These are phyloP conservation scores for Actinostola sp. DNA, from an alignment of 92 coral and sea anemone species.

Conservation along the genomic window DNA sequence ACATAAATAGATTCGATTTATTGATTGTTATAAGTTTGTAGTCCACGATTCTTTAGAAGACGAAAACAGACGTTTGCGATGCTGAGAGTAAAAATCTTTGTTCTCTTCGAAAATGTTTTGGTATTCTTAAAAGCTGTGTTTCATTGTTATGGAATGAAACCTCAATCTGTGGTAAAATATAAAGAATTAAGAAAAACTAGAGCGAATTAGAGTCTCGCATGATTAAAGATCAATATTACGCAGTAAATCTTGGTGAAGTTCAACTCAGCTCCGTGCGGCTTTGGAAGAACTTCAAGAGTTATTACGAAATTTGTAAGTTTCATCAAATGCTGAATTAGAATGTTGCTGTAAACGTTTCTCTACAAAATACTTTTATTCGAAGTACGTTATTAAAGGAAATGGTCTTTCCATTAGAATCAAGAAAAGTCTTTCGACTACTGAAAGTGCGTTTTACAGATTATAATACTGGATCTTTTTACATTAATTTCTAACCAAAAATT, in stretches of 20 bases:
- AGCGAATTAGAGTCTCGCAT: constrained; percentile 5
- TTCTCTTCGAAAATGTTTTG: constrained; percentile 3
- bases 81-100: neutral
- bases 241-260: neutral
- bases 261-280: too few species aligned
- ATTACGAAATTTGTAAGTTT: neutral
- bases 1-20: constrained; percentile 4
- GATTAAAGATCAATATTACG: neutral
- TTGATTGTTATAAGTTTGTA: constrained; percentile 7
- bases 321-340: neutral
- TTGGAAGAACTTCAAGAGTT: neutral
- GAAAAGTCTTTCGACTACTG: too few species aligned
- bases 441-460: too few species aligned
- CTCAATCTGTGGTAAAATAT: neutral
- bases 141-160: neutral
- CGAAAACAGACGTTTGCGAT: constrained; percentile 2
- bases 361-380: too few species aligned
- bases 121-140: neutral
- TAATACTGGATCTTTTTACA: too few species aligned
- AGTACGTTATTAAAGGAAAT: too few species aligned
- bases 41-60: neutral
- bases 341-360: neutral
- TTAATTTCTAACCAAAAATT: too few species aligned
- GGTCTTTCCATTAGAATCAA: too few species aligned
- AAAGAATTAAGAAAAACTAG: neutral